A percentile compares a stretch with the other conserved stretches of the same genome.
These are phyloP conservation scores for Paratilapia polleni DNA, from an alignment of 2,113 vertebrate species.

Conservation along the genomic window DNA sequence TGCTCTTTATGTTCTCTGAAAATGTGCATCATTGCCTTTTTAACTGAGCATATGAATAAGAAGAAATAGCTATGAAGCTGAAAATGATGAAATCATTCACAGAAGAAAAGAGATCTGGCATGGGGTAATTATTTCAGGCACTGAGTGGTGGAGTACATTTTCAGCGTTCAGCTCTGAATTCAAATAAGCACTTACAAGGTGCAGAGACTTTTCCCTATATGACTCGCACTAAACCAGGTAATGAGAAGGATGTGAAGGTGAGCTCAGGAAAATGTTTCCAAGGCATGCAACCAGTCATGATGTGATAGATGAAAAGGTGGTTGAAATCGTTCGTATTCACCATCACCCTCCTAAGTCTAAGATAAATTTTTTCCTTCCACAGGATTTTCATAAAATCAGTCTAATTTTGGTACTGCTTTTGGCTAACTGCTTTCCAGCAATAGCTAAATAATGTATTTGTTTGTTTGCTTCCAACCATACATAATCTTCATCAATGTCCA, in stretches of 20 bases:
- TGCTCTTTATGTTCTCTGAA: slow-evolving; percentile 18
- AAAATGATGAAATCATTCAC: slow-evolving; percentile 39
- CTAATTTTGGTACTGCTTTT: background rate
- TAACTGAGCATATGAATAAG: slow-evolving; percentile 29
- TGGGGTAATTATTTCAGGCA: slow-evolving; percentile 41
- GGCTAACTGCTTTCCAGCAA: background rate
- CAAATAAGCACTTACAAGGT: slow-evolving; percentile 20
- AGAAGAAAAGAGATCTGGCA: slow-evolving; percentile 39
- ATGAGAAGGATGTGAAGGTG: slow-evolving; percentile 32
- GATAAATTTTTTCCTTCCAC: background rate
- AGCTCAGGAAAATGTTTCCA: slow-evolving; percentile 19
- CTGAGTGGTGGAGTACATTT: slow-evolving; percentile 32
- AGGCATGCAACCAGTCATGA: background rate
- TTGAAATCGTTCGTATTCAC: slow-evolving; percentile 34
- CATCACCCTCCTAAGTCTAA: background rate
- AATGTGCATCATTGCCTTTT: slow-evolving; percentile 38
- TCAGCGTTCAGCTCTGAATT: slow-evolving; percentile 38
- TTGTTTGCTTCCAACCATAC: too few relatives aligned
- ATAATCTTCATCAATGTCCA: too few relatives aligned
- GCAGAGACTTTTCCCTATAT: slow-evolving; percentile 18
- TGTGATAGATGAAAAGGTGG: slow-evolving; percentile 27
- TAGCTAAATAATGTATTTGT: background rate
- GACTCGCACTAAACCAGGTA: slow-evolving; percentile 34
- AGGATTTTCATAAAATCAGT: background rate
- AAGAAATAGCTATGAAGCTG: slow-evolving; percentile 25